Base-by-base conservation (phyloP, 2,888 invertebrate genomes). In the Cryptophagus acutangulus region DNA sequence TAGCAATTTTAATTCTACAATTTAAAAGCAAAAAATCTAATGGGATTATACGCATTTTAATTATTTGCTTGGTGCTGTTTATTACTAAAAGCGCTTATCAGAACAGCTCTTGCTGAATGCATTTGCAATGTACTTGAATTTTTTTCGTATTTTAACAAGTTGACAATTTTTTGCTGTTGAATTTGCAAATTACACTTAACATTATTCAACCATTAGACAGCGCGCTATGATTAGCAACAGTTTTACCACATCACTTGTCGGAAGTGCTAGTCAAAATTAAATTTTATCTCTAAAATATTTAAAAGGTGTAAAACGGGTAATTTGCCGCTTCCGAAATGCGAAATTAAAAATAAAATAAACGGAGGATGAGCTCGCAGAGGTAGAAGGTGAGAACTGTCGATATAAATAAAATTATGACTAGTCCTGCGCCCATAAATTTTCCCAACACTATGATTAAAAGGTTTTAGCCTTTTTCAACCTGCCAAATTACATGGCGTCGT, bases 361-460 rank as follows among this genome's bases (percentile, higher is more conserved):
- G n/a, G n/a, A n/a, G n/a, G n/a, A n/a, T n/a, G n/a, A 48, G 46
- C 47, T 41, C 43, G 51, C 50, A 55, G 53, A 48, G 56, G 49
- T 42, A 47, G 34, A 48, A 46, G n/a, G 24, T n/a, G 24, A 20
- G n/a, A n/a, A n/a, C n/a, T 46, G 52, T 49, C 55, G 55, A 54
- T 54, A 58, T 57, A 55, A 59, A 55, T 59, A 55, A 55, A 59
- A 55, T 57, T 57, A 55, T 52, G 54, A 52, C 55, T 40, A 54
- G 47, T 47, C 55, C 53, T n/a, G 56, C 55, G 55, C 24, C 55
- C 53, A 59, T 61, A 60, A 59, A 62, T 59, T 55, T 58, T 45
- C 38, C 47, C 47, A 44, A 50, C 51, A 48, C 57, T 55, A 57
- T 58, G 57, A 60, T 60, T 61, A 59, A 57, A 53, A n/a, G 53